These are phyloP conservation scores for Danionella cerebrum DNA, from an alignment of 2,113 vertebrate species.

Conservation along the genomic window DNA sequence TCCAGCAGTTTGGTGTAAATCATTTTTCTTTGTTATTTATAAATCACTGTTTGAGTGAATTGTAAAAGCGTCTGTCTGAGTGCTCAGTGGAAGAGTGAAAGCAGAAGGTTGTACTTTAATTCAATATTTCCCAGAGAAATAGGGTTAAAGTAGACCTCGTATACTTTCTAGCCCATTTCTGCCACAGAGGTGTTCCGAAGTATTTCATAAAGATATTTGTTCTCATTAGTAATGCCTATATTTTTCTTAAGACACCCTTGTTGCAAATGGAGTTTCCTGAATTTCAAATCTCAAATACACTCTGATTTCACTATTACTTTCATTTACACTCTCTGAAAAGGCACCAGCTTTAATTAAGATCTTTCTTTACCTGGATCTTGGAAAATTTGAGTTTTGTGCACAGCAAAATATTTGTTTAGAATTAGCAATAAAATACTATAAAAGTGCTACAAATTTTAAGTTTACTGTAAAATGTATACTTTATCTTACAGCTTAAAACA, in stretches of 20 bases:
- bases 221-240: too few species aligned
- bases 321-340: constrained; percentile 52
- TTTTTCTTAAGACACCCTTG: too few species aligned
- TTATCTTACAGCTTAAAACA: too few species aligned
- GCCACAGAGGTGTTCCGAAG: constrained; percentile 47
- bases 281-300: constrained; percentile 51
- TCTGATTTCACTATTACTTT: constrained; percentile 66
- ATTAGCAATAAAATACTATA: too few species aligned
- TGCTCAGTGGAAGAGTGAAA: constrained; percentile 68
- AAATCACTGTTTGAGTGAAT: not conserved
- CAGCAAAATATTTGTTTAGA: too few species aligned
- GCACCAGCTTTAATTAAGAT: constrained; percentile 41
- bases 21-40: constrained; percentile 1
- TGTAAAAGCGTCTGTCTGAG: constrained; percentile 35
- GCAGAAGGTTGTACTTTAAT: constrained; percentile 61
- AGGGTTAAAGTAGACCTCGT: constrained; percentile 56
- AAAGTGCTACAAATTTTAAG: too few species aligned
- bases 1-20: constrained; percentile 21
- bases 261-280: too few species aligned
- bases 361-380: constrained; percentile 51
- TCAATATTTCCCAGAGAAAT: constrained; percentile 61
- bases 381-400: constrained; percentile 32
- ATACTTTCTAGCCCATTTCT: constrained; percentile 38
- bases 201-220: not conserved
- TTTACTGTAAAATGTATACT: too few species aligned